Evolutionary conservation across 37 sponge, comb jelly and placozoan genomes (phyloP).

Genomic region (Dysidea cf. avara): DNA sequence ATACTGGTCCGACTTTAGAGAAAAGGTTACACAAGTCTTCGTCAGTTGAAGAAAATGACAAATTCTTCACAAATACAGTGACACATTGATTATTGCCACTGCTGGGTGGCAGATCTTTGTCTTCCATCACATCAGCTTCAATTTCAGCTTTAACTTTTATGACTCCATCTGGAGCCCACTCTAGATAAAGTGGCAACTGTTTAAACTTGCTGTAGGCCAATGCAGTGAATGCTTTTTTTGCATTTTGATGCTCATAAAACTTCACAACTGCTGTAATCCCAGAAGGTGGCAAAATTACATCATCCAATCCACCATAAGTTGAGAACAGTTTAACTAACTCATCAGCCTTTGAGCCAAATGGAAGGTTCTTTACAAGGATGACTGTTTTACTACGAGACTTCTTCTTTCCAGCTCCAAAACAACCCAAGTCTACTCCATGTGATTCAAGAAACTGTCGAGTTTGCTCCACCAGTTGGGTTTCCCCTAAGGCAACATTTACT

Average conservation of each 20-base stretch:
- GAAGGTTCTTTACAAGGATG: constrained; percentile 90
- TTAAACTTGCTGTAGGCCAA: constrained; percentile 90
- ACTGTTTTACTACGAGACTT: constrained; percentile 79
- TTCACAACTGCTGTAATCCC: constrained; percentile 94
- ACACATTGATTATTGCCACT: constrained; percentile 13
- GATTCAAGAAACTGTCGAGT: constrained; percentile 78
- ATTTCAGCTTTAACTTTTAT: constrained; percentile 18
- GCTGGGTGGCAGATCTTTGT: neutral
- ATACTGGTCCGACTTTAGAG: constrained; percentile 21
- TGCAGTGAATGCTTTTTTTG: constrained; percentile 76
- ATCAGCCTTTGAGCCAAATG: constrained; percentile 62
- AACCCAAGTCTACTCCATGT: constrained; percentile 82
- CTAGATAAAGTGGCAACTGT: constrained; percentile 90
- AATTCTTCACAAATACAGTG: constrained; percentile 94
- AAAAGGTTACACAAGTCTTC: constrained; percentile 60
- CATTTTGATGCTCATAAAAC: constrained; percentile 65
- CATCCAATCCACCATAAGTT: constrained; percentile 65
- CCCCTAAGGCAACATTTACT: constrained; percentile 92
- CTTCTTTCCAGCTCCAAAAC: constrained; percentile 56
- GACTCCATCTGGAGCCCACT: constrained; percentile 91
- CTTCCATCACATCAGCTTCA: constrained; percentile 14
- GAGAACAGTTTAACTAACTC: constrained; percentile 78
- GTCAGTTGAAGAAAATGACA: constrained; percentile 89
- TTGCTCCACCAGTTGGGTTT: constrained; percentile 89
- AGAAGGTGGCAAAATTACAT: constrained; percentile 82